Conservation (phyloP, 2,888 invertebrate species). For the Caenorhabditis sp. region DNA sequence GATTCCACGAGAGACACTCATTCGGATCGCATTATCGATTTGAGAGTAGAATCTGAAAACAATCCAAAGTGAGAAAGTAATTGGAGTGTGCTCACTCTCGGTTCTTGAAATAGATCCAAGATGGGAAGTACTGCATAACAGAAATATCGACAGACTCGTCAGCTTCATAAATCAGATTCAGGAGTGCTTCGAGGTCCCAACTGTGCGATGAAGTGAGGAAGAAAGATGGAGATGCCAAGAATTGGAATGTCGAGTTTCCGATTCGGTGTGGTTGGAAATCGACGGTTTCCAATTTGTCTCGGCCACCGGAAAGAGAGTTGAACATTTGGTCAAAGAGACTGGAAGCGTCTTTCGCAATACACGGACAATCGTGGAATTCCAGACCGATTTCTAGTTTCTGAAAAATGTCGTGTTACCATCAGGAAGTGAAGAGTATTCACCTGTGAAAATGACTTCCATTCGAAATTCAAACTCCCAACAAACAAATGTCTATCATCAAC, state of each 20-base stretch:
- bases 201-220: conserved; percentile 53
- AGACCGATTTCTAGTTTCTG: conserved; percentile 66
- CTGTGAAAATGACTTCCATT: conserved; percentile 65
- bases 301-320: conserved; percentile 56
- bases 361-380: conserved; percentile 58
- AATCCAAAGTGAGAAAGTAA: background rate
- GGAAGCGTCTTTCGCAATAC: conserved; percentile 55
- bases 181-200: conserved; percentile 62
- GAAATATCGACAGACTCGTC: conserved; percentile 55
- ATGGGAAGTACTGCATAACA: conserved; percentile 68
- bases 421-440: background rate
- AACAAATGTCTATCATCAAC: conserved; percentile 60
- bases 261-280: conserved; percentile 46
- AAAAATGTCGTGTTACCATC: background rate
- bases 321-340: conserved; percentile 54
- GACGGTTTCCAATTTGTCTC: conserved; percentile 40
- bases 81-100: conserved; percentile 33
- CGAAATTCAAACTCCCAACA: conserved; percentile 63
- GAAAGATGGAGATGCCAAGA: conserved; percentile 63
- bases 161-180: conserved; percentile 65
- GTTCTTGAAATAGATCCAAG: conserved; percentile 67
- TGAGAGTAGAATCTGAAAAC: conserved; percentile 57
- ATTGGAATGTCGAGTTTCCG: conserved; percentile 55
- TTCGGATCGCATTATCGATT: conserved; percentile 63
- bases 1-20: conserved; percentile 63